phyloP scores from a whole-genome alignment of 2,888 invertebrate species.

The Athalia circularis region DNA sequence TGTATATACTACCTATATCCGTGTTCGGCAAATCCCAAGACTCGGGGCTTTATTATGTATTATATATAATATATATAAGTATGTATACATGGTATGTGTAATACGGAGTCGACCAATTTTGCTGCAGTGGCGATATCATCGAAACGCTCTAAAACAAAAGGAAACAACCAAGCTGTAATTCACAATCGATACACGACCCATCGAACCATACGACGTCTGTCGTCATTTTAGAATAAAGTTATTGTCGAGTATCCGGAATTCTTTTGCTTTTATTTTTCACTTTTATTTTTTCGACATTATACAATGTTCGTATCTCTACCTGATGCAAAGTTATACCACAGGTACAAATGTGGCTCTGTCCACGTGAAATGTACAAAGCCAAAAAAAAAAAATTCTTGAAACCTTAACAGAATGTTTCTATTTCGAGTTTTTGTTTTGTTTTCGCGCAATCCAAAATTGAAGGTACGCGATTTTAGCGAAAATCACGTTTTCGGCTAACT shows the following conservation, averaged over 20 bases:
- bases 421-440: too few relatives aligned
- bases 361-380: too few relatives aligned
- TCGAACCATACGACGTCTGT: neutral
- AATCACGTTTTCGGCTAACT: too few relatives aligned
- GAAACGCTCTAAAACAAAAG: slow-evolving; percentile 16
- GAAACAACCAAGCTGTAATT: slow-evolving; percentile 30
- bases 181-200: slow-evolving; percentile 22
- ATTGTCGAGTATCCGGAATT: neutral
- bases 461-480: too few relatives aligned
- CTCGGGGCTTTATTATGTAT: neutral
- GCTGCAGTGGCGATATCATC: slow-evolving; percentile 34
- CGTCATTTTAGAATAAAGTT: slow-evolving; percentile 7
- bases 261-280: neutral
- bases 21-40: slow-evolving; percentile 20
- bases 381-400: too few relatives aligned
- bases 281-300: neutral
- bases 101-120: slow-evolving; percentile 34
- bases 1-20: slow-evolving; percentile 2
- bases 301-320: too few relatives aligned
- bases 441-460: too few relatives aligned
- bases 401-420: too few relatives aligned
- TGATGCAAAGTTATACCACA: too few relatives aligned
- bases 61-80: too few relatives aligned
- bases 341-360: too few relatives aligned
- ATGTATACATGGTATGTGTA: too few relatives aligned